phyloP scores from a whole-genome alignment of 1,140 invertebrate species.

The Micrasema minimum region DNA sequence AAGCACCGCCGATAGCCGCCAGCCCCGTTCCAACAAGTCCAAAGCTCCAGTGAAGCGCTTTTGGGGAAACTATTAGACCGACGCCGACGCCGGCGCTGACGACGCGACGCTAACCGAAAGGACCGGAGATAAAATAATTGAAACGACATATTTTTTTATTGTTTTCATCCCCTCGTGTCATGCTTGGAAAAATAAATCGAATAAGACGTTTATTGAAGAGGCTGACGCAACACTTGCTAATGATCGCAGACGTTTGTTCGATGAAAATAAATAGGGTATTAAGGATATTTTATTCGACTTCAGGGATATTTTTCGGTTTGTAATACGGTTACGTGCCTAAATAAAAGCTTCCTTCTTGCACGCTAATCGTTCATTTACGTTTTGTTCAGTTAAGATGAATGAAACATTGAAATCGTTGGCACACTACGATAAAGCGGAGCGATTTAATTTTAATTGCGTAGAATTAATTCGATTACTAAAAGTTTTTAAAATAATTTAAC shows the following conservation, averaged over 20 bases:
- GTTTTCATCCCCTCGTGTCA: slow-evolving; percentile 15
- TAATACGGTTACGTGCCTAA: background rate
- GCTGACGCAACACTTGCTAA: background rate
- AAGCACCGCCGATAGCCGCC: slow-evolving; percentile 35
- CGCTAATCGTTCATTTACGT: slow-evolving; percentile 6
- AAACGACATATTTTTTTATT: slow-evolving; percentile 32
- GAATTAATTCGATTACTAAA: too few species aligned
- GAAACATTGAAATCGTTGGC: too few species aligned
- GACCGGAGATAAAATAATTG: slow-evolving; percentile 14
- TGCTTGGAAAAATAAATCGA: background rate
- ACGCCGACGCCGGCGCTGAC: too few species aligned
- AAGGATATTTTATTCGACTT: too few species aligned
- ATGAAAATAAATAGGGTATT: background rate
- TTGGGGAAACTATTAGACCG: background rate
- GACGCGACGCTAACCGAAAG: background rate
- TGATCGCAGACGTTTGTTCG: background rate
- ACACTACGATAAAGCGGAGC: too few species aligned
- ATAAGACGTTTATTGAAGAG: slow-evolving; percentile 12
- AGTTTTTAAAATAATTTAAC: too few species aligned
- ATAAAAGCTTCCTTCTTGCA: background rate
- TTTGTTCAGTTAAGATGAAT: too few species aligned
- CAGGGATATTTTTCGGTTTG: too few species aligned
- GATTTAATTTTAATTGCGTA: too few species aligned
- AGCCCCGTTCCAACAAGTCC: slow-evolving; percentile 9
- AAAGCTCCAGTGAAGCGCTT: background rate